A percentile compares a stretch with the other conserved stretches of the same genome.
Evolutionary conservation across 2,797 vertebrate genomes (phyloP).

Genomic region (Aselliscus stoliczkanus): DNA sequence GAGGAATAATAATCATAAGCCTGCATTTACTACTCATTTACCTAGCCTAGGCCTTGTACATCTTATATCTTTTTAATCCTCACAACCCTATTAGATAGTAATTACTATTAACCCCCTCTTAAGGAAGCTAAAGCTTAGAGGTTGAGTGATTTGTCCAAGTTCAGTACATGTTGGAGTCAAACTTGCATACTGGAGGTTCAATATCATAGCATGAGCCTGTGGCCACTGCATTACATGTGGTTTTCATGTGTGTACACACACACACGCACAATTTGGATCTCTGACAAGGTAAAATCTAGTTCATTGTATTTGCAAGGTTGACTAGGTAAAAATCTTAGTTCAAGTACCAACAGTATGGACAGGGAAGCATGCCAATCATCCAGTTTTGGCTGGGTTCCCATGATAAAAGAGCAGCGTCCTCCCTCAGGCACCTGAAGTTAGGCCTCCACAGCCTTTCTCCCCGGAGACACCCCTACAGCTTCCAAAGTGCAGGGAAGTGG

Average conservation of each 20-base stretch:
- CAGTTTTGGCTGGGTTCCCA: neutral
- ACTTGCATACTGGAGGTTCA: neutral
- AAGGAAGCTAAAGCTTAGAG: neutral
- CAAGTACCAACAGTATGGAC: neutral
- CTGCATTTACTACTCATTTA: neutral
- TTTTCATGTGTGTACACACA: neutral
- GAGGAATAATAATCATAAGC: neutral
- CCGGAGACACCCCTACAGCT: neutral
- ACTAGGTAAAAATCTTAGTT: neutral
- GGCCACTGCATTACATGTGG: neutral
- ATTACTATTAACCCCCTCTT: neutral
- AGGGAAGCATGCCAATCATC: neutral
- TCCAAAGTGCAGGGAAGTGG: too few relatives aligned
- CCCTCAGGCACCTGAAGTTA: neutral
- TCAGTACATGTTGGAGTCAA: neutral
- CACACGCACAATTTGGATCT: neutral
- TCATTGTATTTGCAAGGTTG: neutral
- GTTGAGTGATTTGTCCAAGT: neutral
- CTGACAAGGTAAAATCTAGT: neutral
- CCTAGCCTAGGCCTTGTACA: neutral
- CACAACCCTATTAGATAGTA: neutral
- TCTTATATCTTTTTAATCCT: neutral
- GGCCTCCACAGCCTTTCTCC: neutral
- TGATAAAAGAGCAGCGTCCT: neutral
- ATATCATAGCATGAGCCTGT: neutral